Conservation (phyloP, 1,140 invertebrate genomes). For the Oreohelix idahoensis region DNA sequence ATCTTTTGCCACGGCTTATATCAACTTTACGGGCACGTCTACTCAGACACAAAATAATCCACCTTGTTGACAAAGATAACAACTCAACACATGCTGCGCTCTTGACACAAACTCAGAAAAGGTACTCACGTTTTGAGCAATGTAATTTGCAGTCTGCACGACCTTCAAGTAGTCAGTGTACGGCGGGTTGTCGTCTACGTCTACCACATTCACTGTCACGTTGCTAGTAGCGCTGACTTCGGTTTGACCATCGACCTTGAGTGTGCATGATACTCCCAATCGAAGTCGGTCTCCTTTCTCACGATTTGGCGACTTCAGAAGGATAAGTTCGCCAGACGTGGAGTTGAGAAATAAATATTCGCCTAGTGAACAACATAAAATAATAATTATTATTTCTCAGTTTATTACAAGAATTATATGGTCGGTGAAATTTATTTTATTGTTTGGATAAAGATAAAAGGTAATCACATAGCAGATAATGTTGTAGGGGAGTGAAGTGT, state of each 20-base stretch:
- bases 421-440: no score
- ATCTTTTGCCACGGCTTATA: no score
- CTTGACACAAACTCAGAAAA: no score
- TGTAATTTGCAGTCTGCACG: neutral
- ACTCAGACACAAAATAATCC: no score
- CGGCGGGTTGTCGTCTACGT: neutral
- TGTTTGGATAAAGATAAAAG: no score
- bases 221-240: neutral
- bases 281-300: neutral
- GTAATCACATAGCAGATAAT: no score
- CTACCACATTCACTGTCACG: neutral
- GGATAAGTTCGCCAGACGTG: neutral
- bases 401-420: no score
- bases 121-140: neutral
- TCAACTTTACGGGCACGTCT: no score
- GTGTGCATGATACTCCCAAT: neutral
- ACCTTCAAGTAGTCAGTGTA: neutral
- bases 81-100: no score
- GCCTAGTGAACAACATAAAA: neutral
- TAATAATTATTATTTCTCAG: no score
- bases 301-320: neutral
- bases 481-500: no score
- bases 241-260: neutral
- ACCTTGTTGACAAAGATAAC: no score
- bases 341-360: neutral